Base-by-base conservation (phyloP, 2,113 vertebrate species). In the Pseudorhombus dupliciocellatus region DNA sequence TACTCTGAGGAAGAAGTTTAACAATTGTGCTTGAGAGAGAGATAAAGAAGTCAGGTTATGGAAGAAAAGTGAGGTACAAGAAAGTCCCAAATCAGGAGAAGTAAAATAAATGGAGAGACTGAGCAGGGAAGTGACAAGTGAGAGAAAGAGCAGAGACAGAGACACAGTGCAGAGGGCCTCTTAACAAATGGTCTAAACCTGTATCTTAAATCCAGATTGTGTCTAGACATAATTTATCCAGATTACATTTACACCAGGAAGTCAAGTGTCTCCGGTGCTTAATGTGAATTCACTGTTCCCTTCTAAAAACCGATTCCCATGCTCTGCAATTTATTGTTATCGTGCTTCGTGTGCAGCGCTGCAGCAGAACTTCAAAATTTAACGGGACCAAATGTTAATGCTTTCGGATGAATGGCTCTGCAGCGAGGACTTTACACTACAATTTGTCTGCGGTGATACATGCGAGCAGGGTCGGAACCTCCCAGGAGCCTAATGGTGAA, bases 241-340 rank as follows among this genome's bases (percentile, higher is more conserved):
- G 70, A 75, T 73, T 75, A 62, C 40, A 75, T 83, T 77, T 64
- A 66, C 66, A 83, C 70, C 76, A 79, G 77, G 68, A 53, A 53
- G 40, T 21, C 5, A 63, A 51, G 26, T 15, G 56, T 79, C 46
- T 78, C 70, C 50, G 15, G 55, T 42, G 63, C 58, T 42, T 12
- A 25, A 0, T 7, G 64, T 72, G 53, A 70, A 66, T 58, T 10
- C 10, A 15, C 70, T 48, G 65, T 46, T 37, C 26, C 22, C 37
- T 18, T 42, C 37, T 59, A 28, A 31, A 42, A 50, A 22, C 55
- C 65, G 11, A 58, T 56, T 63, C 55, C 55, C 42, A 51, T 61
- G 55, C 31, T 26, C 4, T 1, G 55, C 40, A 61, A 20, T 50
- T 18, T 55, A 62, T 81, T 40, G 22, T 26, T 66, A 66, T 66